Conservation (phyloP, 2,888 invertebrate genomes). For the Pseudococcus viburni region DNA sequence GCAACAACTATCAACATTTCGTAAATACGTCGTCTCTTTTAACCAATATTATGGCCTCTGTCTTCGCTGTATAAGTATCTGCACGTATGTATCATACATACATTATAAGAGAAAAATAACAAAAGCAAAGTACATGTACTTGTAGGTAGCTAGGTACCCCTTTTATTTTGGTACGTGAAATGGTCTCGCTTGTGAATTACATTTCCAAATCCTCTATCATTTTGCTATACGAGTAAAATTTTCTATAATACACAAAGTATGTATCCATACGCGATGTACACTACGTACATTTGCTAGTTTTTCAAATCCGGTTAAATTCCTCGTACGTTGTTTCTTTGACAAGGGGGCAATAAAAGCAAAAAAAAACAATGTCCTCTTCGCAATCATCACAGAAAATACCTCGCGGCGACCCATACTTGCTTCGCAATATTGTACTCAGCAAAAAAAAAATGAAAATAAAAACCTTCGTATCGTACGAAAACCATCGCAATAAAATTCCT, state of each 20-base stretch:
- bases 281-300: conserved; percentile 7
- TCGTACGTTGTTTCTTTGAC: neutral
- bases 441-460: neutral
- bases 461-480: neutral
- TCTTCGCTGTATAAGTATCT: neutral
- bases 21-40: neutral
- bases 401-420: neutral
- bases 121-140: neutral
- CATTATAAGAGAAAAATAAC: neutral
- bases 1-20: neutral
- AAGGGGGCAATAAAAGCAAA: conserved; percentile 17
- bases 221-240: neutral
- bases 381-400: neutral
- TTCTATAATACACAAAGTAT: neutral
- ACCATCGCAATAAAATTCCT: too few species aligned
- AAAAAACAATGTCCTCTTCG: neutral
- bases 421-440: neutral
- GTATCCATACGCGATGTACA: neutral
- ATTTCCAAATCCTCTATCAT: neutral
- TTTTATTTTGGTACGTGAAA: neutral
- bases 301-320: conserved; percentile 34
- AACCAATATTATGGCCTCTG: neutral
- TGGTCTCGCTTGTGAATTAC: neutral
- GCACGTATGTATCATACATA: neutral
- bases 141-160: neutral